Percentiles rank a stretch among this genome's conserved stretches.
These are phyloP conservation scores for Laticauda laticaudata DNA, from an alignment of 2,113 vertebrate species.

Conservation along the genomic window DNA sequence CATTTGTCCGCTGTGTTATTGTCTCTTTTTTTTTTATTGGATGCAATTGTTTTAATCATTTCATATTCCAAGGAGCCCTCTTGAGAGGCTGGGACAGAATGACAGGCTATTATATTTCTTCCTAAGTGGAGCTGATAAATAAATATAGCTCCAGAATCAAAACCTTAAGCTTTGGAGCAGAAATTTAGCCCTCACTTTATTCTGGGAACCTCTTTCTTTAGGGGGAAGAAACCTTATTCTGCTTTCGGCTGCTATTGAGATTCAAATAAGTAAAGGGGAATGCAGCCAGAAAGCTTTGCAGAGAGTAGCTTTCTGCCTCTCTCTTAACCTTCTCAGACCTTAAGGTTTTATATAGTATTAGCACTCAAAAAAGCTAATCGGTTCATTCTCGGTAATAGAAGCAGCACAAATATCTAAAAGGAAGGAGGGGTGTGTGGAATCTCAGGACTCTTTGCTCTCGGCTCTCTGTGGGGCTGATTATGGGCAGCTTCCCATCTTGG, in stretches of 20 bases:
- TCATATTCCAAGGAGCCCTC: neutral
- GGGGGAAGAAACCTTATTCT: neutral
- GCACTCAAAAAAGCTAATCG: neutral
- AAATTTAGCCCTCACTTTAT: neutral
- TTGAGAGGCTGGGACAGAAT: neutral
- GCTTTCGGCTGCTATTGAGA: neutral
- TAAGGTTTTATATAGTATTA: neutral
- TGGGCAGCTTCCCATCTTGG: neutral
- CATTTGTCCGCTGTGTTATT: neutral
- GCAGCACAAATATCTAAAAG: neutral
- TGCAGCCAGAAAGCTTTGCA: neutral
- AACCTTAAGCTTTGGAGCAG: neutral
- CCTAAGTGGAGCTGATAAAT: neutral
- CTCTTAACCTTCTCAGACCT: neutral
- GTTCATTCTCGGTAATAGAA: neutral
- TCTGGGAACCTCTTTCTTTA: neutral
- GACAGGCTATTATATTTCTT: neutral
- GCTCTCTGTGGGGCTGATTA: neutral
- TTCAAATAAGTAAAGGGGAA: neutral
- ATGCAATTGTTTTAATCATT: neutral
- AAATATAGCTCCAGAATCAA: neutral
- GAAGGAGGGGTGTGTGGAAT: neutral
- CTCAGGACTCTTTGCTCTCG: neutral
- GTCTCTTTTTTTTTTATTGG: neutral
- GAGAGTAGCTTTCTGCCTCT: too few species aligned